Percentiles rank a stretch among this genome's conserved stretches.
These are phyloP conservation scores for Stratiolaelaps scimitus DNA, from an alignment of 1,140 invertebrate genomes.

Conservation along the genomic window DNA sequence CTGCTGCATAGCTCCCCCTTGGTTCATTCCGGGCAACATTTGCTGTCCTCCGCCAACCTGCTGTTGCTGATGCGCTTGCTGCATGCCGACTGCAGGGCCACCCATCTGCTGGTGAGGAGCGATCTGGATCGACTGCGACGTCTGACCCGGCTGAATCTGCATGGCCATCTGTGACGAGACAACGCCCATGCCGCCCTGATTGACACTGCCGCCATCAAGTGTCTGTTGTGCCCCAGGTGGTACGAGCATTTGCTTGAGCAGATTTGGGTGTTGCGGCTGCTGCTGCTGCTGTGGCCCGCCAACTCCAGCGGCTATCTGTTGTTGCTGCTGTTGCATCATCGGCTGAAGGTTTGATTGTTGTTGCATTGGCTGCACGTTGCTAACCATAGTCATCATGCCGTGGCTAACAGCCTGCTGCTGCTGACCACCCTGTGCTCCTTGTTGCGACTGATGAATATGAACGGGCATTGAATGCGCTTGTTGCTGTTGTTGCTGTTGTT, in stretches of 20 bases:
- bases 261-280: background rate
- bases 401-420: conserved; percentile 1
- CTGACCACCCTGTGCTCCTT: background rate
- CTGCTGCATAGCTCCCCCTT: background rate
- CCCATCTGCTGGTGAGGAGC: too few species aligned
- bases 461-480: background rate
- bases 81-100: too few species aligned
- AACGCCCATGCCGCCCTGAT: too few species aligned
- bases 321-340: background rate
- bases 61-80: conserved; percentile 11
- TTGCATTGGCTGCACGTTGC: background rate
- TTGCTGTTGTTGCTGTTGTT: background rate
- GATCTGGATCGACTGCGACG: too few species aligned
- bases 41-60: background rate
- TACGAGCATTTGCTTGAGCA: conserved; percentile 21
- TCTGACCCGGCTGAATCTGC: too few species aligned
- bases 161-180: too few species aligned
- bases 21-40: background rate
- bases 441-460: background rate
- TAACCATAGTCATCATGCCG: background rate
- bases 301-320: background rate
- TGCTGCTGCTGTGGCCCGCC: conserved; percentile 2
- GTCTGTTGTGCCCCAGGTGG: background rate
- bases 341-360: background rate
- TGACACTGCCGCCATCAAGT: too few species aligned